Conservation (phyloP, 2,888 invertebrate species). For the Dasysyrphus tricinctus region DNA sequence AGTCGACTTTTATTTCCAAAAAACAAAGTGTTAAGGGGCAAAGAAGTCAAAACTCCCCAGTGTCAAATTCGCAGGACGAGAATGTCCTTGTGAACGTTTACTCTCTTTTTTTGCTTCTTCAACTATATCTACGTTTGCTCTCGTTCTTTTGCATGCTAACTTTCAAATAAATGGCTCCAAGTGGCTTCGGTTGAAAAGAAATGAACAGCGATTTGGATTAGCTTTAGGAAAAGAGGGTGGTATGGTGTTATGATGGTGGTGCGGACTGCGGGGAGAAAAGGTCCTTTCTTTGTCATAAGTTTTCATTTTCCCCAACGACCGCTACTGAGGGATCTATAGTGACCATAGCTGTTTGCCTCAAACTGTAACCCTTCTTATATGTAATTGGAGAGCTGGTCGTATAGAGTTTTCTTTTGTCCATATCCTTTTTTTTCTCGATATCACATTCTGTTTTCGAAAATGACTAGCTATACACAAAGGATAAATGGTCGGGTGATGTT, state of each 20-base stretch:
- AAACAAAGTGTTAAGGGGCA: slow-evolving; percentile 32
- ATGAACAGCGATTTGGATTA: slow-evolving; percentile 65
- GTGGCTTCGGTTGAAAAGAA: slow-evolving; percentile 66
- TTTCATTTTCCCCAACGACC: slow-evolving; percentile 59
- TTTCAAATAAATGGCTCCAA: slow-evolving; percentile 72
- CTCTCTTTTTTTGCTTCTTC: slow-evolving; percentile 32
- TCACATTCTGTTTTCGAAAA: slow-evolving; percentile 13
- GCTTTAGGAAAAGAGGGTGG: slow-evolving; percentile 23
- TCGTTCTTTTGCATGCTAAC: slow-evolving; percentile 69
- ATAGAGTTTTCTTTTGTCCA: slow-evolving; percentile 36
- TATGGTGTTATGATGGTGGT: not conserved
- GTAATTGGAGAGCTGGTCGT: slow-evolving; percentile 66
- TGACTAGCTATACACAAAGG: slow-evolving; percentile 51
- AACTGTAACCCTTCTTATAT: slow-evolving; percentile 40
- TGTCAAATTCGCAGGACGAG: slow-evolving; percentile 70
- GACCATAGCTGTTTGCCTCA: slow-evolving; percentile 62
- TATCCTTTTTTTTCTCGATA: slow-evolving; percentile 21
- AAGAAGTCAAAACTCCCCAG: slow-evolving; percentile 63
- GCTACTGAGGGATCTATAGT: slow-evolving; percentile 62
- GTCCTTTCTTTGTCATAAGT: slow-evolving; percentile 73
- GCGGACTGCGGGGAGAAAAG: not conserved
- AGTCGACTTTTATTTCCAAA: slow-evolving; percentile 49
- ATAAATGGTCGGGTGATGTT: slow-evolving; percentile 71
- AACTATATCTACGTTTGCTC: not conserved
- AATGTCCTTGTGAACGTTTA: slow-evolving; percentile 53